These are phyloP conservation scores for Gorsachius goisagi DNA, from an alignment of 2,113 vertebrate genomes.

Conservation along the genomic window DNA sequence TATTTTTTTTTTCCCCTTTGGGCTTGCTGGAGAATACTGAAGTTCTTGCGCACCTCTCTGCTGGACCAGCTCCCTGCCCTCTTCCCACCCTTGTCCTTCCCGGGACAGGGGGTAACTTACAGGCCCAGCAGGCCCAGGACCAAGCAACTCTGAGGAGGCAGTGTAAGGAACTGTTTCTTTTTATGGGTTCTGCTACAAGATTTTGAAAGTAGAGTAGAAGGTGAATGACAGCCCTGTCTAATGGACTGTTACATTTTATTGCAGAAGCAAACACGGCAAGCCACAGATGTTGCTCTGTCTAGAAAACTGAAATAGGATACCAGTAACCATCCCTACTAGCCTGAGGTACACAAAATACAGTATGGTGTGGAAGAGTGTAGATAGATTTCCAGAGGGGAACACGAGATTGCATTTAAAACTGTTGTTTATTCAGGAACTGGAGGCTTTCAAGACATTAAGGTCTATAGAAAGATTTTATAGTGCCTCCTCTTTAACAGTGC, in stretches of 20 bases:
- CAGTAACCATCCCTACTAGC: background rate
- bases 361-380: accelerated
- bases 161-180: background rate
- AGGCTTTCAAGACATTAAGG: background rate
- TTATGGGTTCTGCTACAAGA: background rate
- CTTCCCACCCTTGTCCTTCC: background rate
- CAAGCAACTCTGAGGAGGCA: background rate
- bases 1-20: background rate
- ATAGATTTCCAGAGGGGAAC: background rate
- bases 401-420: background rate
- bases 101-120: accelerated
- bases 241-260: background rate
- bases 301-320: background rate
- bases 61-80: background rate
- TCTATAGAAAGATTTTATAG: background rate
- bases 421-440: background rate
- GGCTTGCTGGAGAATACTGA: background rate
- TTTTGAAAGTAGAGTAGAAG: background rate
- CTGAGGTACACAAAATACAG: background rate
- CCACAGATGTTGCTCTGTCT: background rate
- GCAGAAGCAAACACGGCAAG: background rate
- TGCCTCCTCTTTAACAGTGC: background rate
- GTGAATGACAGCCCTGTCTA: background rate
- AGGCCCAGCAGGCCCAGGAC: background rate
- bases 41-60: background rate